Percentiles rank a stretch among this genome's conserved stretches.
Evolutionary conservation across 2,797 vertebrate genomes (phyloP).

Genomic region (Rhinatrema bivittatum): DNA sequence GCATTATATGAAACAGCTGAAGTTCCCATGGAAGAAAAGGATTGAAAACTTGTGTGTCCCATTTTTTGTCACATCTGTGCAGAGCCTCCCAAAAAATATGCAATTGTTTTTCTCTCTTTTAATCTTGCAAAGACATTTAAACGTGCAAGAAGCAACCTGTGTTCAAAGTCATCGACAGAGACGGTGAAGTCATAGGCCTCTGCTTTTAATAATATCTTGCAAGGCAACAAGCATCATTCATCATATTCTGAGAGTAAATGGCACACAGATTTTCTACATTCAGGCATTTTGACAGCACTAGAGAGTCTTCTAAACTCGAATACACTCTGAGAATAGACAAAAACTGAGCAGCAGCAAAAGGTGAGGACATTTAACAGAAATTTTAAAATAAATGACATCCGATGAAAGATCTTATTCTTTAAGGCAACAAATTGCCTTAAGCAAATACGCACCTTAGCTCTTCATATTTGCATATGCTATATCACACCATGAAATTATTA

Average conservation of each 20-base stretch:
- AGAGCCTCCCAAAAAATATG: constrained; percentile 22
- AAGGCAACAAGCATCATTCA: constrained; percentile 60
- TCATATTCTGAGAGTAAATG: constrained; percentile 55
- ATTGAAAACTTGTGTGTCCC: constrained; percentile 64
- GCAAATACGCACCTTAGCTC: too few species aligned
- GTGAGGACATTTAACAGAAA: too few species aligned
- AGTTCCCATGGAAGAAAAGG: constrained; percentile 53
- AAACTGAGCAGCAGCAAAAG: too few species aligned
- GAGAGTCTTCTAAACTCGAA: too few species aligned
- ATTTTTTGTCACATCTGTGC: constrained; percentile 51
- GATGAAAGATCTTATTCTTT: too few species aligned
- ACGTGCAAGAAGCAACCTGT: constrained; percentile 51
- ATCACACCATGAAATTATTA: too few species aligned
- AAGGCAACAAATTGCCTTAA: too few species aligned
- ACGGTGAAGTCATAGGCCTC: constrained; percentile 63
- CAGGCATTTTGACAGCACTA: too few species aligned
- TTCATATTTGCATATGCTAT: too few species aligned
- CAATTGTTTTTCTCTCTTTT: constrained; percentile 65
- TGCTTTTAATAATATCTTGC: constrained; percentile 63
- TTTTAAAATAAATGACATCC: too few species aligned
- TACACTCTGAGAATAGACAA: too few species aligned
- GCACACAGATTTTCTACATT: constrained; percentile 48
- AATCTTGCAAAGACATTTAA: constrained; percentile 60
- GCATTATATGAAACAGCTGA: constrained; percentile 45
- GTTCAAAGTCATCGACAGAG: constrained; percentile 62